Conservation (phyloP, 2,797 vertebrate species). For the Botia almorhae region DNA sequence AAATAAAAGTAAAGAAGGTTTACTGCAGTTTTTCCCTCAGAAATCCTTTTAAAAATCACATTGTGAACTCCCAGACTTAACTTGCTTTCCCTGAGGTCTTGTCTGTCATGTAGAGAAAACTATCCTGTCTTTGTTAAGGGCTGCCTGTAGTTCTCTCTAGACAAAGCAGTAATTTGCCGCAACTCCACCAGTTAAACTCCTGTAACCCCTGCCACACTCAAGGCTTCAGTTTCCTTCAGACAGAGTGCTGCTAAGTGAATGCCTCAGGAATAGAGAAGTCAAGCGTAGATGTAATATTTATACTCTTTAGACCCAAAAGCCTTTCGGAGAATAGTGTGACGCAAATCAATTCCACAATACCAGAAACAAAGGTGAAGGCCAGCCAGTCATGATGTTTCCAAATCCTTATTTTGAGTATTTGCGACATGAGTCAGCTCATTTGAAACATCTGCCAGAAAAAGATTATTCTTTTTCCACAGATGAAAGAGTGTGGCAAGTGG, state of each 20-base stretch:
- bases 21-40: not conserved
- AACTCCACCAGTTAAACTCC: not conserved
- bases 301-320: not conserved
- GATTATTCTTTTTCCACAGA: not conserved
- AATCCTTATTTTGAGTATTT: not conserved
- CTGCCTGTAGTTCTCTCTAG: conserved; percentile 3
- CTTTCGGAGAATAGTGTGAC: not conserved
- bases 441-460: not conserved
- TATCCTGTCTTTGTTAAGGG: not conserved
- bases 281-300: not conserved
- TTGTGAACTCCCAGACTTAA: not conserved
- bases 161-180: not conserved
- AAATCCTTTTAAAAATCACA: not conserved
- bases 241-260: not conserved
- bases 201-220: not conserved
- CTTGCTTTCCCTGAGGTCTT: conserved; percentile 10
- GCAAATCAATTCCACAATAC: not conserved
- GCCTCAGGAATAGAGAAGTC: not conserved
- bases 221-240: not conserved
- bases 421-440: not conserved
- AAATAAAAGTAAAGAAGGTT: not conserved
- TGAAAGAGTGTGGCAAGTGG: not conserved
- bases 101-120: not conserved
- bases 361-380: not conserved
- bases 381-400: not conserved